phyloP scores from a whole-genome alignment of 2,113 vertebrate genomes.

The Chamaetylas fuelleborni region DNA sequence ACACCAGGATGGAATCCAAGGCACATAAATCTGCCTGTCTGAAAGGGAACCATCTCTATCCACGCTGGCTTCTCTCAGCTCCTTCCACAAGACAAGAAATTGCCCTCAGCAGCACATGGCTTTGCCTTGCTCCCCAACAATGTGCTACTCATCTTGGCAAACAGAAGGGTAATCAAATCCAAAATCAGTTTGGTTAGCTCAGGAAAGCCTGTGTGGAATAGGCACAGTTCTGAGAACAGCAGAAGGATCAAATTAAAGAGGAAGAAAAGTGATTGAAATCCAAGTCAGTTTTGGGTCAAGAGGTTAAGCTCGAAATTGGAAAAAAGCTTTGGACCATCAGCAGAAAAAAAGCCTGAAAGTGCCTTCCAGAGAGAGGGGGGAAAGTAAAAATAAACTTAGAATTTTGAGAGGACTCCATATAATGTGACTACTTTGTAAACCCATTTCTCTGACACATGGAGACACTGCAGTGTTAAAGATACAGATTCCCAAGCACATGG shows the following conservation, averaged over 20 bases:
- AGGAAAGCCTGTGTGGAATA: not conserved
- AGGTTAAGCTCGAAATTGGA: not conserved
- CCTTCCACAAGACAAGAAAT: not conserved
- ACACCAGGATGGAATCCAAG: not conserved
- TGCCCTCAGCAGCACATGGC: not conserved
- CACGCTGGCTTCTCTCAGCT: not conserved
- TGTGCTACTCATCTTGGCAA: not conserved
- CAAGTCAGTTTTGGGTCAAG: not conserved
- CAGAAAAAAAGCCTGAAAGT: not conserved
- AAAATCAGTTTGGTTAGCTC: not conserved
- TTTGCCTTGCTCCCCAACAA: not conserved
- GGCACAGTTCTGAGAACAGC: not conserved
- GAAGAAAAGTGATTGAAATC: not conserved
- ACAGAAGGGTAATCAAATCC: not conserved
- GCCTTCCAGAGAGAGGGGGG: not conserved
- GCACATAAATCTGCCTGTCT: not conserved
- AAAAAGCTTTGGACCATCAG: not conserved
- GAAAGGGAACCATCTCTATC: not conserved
- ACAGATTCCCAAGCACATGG: not conserved
- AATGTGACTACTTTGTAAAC: not conserved
- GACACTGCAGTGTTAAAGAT: not conserved
- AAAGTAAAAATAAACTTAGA: not conserved
- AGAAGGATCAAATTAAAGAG: not conserved
- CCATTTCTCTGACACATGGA: not conserved
- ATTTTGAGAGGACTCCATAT: not conserved